Percentiles rank a stretch among this genome's conserved stretches.
These are phyloP conservation scores for Rhagophthalmus giganteus DNA, from an alignment of 2,888 invertebrate genomes.

Conservation along the genomic window DNA sequence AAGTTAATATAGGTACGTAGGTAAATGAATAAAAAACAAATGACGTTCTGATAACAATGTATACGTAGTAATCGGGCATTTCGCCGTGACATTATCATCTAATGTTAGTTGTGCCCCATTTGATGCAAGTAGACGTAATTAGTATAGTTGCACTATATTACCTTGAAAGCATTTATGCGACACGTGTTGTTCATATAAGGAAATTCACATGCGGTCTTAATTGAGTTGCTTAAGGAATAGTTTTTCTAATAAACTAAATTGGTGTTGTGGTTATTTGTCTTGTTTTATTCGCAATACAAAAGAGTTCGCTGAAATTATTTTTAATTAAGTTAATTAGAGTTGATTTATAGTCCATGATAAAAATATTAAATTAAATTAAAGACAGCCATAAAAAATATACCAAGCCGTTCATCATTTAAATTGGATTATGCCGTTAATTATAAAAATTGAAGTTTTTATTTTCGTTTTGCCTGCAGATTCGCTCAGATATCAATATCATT, in stretches of 20 bases:
- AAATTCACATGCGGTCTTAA: conserved; percentile 1
- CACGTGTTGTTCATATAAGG: neutral
- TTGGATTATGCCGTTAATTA: conserved; percentile 49
- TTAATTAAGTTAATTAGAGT: conserved; percentile 48
- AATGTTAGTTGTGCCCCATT: too few species aligned
- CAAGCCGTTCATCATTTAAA: conserved; percentile 46
- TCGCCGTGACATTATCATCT: too few species aligned
- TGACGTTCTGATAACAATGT: too few species aligned
- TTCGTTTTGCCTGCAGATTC: conserved; percentile 36
- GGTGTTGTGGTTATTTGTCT: conserved; percentile 44
- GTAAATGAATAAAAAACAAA: too few species aligned
- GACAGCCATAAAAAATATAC: conserved; percentile 52
- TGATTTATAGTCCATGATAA: conserved; percentile 43
- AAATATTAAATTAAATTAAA: conserved; percentile 57
- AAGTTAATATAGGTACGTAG: too few species aligned
- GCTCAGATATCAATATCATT: conserved; percentile 43
- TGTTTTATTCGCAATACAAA: conserved; percentile 31
- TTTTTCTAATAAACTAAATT: conserved; percentile 51
- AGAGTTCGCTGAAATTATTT: conserved; percentile 53
- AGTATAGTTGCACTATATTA: neutral
- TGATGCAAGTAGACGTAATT: conserved; percentile 1
- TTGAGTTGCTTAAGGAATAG: conserved; percentile 4
- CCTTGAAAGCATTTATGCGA: neutral
- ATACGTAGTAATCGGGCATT: too few species aligned
- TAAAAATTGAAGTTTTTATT: conserved; percentile 45